Evolutionary conservation across 1,140 invertebrate genomes (phyloP).

Genomic region (Battus philenor): DNA sequence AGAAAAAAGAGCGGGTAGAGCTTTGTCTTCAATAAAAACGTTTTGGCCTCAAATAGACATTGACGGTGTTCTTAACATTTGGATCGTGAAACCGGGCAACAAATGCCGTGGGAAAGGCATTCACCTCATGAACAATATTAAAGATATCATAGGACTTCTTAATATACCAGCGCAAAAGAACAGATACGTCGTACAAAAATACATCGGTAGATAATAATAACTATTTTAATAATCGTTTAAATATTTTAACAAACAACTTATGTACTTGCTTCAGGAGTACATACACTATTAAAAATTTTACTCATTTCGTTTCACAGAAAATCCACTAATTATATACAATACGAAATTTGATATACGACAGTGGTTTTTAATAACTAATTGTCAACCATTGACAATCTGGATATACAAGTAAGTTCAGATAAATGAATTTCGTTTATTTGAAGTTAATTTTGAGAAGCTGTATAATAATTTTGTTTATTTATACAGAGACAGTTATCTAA

Average conservation of each 20-base stretch:
- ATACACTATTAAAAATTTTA: neutral
- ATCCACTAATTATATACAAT: conserved; percentile 89
- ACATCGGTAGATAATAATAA: conserved; percentile 84
- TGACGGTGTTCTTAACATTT: conserved; percentile 91
- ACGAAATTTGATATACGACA: conserved; percentile 96
- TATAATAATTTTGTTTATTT: too few species aligned
- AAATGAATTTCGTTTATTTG: conserved; percentile 14
- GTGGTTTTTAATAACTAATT: conserved; percentile 94
- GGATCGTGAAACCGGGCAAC: conserved; percentile 97
- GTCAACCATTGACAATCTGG: conserved; percentile 94
- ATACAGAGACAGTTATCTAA: conserved; percentile 89
- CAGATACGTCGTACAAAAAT: conserved; percentile 95
- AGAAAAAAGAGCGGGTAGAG: conserved; percentile 59
- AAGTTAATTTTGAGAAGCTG: too few species aligned
- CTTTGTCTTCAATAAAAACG: conserved; percentile 67
- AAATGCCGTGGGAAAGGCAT: conserved; percentile 95
- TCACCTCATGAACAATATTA: conserved; percentile 89
- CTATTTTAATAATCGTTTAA: conserved; percentile 6
- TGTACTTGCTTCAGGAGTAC: neutral
- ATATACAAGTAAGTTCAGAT: conserved; percentile 85
- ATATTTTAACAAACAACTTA: neutral
- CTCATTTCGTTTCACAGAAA: conserved; percentile 78
- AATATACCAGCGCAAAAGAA: conserved; percentile 80
- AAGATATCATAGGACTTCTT: conserved; percentile 87
- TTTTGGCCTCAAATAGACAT: conserved; percentile 89